Evolutionary conservation across 2,888 invertebrate genomes (phyloP).

Genomic region (Heliconius charithonia): DNA sequence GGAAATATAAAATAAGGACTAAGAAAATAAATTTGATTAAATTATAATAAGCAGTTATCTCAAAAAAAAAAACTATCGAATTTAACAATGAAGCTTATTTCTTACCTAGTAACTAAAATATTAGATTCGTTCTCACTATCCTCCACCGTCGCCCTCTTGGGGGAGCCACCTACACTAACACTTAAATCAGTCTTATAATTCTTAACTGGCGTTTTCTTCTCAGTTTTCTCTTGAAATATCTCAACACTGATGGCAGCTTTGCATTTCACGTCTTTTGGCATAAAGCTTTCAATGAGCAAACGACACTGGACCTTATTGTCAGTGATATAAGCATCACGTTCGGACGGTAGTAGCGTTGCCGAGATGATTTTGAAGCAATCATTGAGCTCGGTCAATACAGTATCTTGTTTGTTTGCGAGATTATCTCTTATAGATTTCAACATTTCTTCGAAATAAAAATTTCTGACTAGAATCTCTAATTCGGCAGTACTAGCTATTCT

Average conservation of each 20-base stretch:
- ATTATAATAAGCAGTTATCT: no score
- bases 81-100: no score
- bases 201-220: slow-evolving; percentile 68
- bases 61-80: no score
- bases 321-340: slow-evolving; percentile 78
- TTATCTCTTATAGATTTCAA: slow-evolving; percentile 85
- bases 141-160: slow-evolving; percentile 65
- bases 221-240: slow-evolving; percentile 68
- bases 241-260: slow-evolving; percentile 86
- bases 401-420: slow-evolving; percentile 70
- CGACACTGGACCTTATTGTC: slow-evolving; percentile 75
- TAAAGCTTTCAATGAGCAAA: slow-evolving; percentile 71
- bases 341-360: slow-evolving; percentile 81
- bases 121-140: slow-evolving; percentile 57
- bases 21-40: no score
- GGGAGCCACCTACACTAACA: slow-evolving; percentile 69
- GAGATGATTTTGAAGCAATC: slow-evolving; percentile 84
- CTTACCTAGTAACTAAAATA: slow-evolving; percentile 73
- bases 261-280: slow-evolving; percentile 87
- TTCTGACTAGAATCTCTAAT: slow-evolving; percentile 88
- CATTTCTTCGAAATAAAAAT: slow-evolving; percentile 93
- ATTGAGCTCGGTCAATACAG: slow-evolving; percentile 81
- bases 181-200: slow-evolving; percentile 80
- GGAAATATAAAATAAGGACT: no score
- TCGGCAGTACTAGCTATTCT: slow-evolving; percentile 90